phyloP scores from a whole-genome alignment of 2,113 vertebrate species.

The Microtus richardsoni region DNA sequence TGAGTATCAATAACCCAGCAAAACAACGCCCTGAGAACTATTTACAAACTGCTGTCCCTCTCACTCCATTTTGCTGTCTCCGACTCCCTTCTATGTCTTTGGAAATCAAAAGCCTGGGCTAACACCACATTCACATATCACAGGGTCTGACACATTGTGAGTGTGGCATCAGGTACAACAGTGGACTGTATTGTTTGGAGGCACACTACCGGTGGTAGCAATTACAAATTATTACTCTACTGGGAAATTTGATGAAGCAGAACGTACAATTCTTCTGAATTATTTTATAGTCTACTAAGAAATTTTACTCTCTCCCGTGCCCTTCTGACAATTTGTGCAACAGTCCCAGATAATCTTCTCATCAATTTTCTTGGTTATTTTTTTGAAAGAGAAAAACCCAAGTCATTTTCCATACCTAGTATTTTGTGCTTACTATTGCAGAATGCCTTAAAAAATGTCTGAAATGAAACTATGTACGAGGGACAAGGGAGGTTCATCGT shows the following conservation, averaged over 20 bases:
- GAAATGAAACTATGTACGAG: not conserved
- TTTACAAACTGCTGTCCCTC: not conserved
- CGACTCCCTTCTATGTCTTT: not conserved
- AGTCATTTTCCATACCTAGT: conserved; percentile 59
- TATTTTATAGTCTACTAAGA: conserved; percentile 53
- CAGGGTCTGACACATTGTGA: not conserved
- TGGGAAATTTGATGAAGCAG: conserved; percentile 9
- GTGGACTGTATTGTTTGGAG: conserved; percentile 40
- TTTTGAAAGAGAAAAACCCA: conserved; percentile 47
- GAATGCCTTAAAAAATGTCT: conserved; percentile 37
- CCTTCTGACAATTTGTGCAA: conserved; percentile 61
- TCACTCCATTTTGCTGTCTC: not conserved
- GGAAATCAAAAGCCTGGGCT: not conserved
- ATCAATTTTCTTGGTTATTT: conserved; percentile 70
- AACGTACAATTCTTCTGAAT: conserved; percentile 15
- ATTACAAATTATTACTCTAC: conserved; percentile 50
- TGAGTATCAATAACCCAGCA: not conserved
- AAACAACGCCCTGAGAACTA: not conserved
- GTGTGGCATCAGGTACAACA: not conserved
- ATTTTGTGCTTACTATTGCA: conserved; percentile 64
- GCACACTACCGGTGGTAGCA: conserved; percentile 25
- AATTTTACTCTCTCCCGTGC: not conserved
- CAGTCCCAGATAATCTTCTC: conserved; percentile 48
- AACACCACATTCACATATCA: not conserved
- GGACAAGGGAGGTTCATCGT: not conserved